Percentiles rank a stretch among this genome's conserved stretches.
These are phyloP conservation scores for Crypturellus undulatus DNA, from an alignment of 2,113 vertebrate genomes.

Conservation along the genomic window DNA sequence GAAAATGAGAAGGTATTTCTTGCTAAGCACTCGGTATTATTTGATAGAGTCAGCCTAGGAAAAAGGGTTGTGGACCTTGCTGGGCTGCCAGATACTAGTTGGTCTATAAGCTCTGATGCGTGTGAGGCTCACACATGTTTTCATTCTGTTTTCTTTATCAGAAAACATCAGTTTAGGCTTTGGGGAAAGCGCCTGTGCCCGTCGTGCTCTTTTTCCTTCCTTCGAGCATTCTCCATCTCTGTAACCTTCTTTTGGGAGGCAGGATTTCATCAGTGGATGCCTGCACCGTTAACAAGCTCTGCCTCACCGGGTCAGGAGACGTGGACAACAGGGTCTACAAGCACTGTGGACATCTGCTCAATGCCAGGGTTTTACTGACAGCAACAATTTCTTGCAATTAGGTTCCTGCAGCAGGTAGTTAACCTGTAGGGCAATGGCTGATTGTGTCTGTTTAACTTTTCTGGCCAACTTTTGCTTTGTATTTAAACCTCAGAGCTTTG, in stretches of 20 bases:
- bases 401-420: slow-evolving; percentile 61
- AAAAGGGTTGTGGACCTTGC: background rate
- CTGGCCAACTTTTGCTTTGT: slow-evolving; percentile 5
- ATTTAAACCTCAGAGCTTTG: slow-evolving; percentile 35
- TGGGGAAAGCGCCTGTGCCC: background rate
- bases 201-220: background rate
- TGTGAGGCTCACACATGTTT: accelerated
- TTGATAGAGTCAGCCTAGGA: background rate
- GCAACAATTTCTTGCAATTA: slow-evolving; percentile 58
- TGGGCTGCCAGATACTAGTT: background rate
- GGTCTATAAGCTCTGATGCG: background rate
- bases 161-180: background rate
- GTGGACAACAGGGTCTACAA: background rate
- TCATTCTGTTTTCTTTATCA: background rate
- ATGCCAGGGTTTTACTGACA: background rate
- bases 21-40: background rate
- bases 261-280: slow-evolving; percentile 41
- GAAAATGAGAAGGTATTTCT: background rate
- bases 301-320: background rate
- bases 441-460: slow-evolving; percentile 50
- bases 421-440: slow-evolving; percentile 45
- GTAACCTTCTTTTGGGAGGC: slow-evolving; percentile 12
- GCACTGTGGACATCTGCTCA: background rate
- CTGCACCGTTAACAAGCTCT: slow-evolving; percentile 34
- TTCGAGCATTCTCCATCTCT: background rate